These are phyloP conservation scores for Andrena dorsata DNA, from an alignment of 2,888 invertebrate species.

Conservation along the genomic window DNA sequence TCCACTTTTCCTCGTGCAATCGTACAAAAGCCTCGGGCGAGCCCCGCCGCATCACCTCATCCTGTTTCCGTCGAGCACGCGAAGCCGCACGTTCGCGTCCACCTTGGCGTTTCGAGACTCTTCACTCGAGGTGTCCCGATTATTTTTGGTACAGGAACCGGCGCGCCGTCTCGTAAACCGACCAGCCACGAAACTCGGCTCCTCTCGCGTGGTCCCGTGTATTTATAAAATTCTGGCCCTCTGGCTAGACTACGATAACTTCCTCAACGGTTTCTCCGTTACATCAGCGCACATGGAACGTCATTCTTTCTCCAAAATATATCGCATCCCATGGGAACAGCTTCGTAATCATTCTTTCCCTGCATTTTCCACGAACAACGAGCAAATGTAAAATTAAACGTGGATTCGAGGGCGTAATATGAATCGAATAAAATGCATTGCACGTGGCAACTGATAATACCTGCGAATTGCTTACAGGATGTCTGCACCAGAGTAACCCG, in stretches of 20 bases:
- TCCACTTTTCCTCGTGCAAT: conserved; percentile 6
- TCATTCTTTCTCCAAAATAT: neutral
- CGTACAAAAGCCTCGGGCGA: neutral
- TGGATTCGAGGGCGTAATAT: neutral
- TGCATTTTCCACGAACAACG: neutral
- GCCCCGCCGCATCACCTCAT: conserved; percentile 27
- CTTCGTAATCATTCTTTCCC: too few species aligned
- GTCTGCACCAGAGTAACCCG: conserved; percentile 22
- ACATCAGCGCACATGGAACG: neutral
- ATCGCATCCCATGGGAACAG: too few species aligned
- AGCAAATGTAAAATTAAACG: neutral
- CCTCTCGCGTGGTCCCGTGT: conserved; percentile 58
- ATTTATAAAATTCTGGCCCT: conserved; percentile 78
- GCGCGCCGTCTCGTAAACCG: conserved; percentile 60
- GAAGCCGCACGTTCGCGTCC: conserved; percentile 21
- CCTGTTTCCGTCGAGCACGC: conserved; percentile 1
- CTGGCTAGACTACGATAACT: neutral
- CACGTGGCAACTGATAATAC: conserved; percentile 15
- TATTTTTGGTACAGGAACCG: conserved; percentile 80
- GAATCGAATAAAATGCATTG: conserved; percentile 27
- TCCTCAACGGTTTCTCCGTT: neutral
- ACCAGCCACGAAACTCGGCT: conserved; percentile 37
- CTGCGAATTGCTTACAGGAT: conserved; percentile 21
- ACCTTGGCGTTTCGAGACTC: conserved; percentile 21
- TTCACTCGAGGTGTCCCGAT: conserved; percentile 66